A percentile compares a stretch with the other conserved stretches of the same genome.
Conservation (phyloP, 2,113 vertebrate genomes). For the Narcine bancroftii region DNA sequence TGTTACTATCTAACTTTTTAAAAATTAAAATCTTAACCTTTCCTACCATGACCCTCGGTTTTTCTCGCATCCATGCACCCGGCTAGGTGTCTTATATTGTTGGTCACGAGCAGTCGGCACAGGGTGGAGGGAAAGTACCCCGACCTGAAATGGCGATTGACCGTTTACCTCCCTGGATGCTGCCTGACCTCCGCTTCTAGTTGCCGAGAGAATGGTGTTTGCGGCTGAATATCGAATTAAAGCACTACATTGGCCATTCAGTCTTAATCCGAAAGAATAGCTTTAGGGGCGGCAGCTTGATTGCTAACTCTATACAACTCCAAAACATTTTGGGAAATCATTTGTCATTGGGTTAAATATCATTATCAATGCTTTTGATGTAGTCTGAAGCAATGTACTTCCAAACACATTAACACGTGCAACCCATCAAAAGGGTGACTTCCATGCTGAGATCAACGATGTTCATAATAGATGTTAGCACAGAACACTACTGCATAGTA, state of each 20-base stretch:
- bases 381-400: not conserved
- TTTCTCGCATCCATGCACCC: too few species aligned
- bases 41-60: too few species aligned
- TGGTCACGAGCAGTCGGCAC: too few species aligned
- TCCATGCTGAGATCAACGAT: not conserved
- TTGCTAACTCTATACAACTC: not conserved
- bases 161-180: too few species aligned
- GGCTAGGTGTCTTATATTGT: too few species aligned
- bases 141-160: too few species aligned
- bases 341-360: not conserved
- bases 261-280: not conserved
- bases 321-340: constrained; percentile 1
- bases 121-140: too few species aligned
- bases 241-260: not conserved
- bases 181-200: too few species aligned
- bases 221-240: not conserved
- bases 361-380: not conserved
- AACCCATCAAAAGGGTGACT: not conserved
- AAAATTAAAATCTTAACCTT: too few species aligned
- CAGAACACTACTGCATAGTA: too few species aligned
- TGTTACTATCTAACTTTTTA: too few species aligned
- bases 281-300: not conserved
- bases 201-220: not conserved
- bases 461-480: too few species aligned
- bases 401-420: not conserved